phyloP scores from a whole-genome alignment of 2,888 invertebrate species.

The Sylvicola fuscatus region DNA sequence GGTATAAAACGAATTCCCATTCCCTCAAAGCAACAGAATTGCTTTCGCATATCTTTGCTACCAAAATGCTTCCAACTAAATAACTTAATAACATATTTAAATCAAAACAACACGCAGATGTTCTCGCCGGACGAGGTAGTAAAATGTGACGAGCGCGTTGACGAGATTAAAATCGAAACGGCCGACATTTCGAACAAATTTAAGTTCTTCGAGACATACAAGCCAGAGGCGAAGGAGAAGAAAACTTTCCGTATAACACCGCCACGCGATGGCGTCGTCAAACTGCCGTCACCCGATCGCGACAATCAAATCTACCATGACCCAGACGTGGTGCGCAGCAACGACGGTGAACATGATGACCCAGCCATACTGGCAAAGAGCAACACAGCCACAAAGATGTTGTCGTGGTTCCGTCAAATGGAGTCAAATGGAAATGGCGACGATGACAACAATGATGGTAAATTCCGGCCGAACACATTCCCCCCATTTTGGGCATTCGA shows the following conservation, averaged over 20 bases:
- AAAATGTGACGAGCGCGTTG: slow-evolving; percentile 46
- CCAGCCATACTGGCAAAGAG: slow-evolving; percentile 27
- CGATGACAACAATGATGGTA: no score
- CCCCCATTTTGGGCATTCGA: no score
- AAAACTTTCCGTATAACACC: slow-evolving; percentile 76
- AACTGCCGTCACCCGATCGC: slow-evolving; percentile 27
- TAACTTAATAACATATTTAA: no score
- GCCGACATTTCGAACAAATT: slow-evolving; percentile 70
- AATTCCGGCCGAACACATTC: no score
- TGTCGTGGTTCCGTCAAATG: slow-evolving; percentile 73
- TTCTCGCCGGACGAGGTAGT: slow-evolving; percentile 64
- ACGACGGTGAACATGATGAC: slow-evolving; percentile 31
- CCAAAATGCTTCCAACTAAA: no score
- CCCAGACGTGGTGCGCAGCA: slow-evolving; percentile 45
- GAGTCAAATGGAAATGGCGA: slow-evolving; percentile 35
- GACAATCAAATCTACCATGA: slow-evolving; percentile 54
- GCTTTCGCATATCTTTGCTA: slow-evolving; percentile 9
- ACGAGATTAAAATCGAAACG: slow-evolving; percentile 60
- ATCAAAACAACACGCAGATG: no score
- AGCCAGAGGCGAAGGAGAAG: slow-evolving; percentile 42
- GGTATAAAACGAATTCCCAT: not conserved
- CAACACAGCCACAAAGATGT: slow-evolving; percentile 70
- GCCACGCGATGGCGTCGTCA: slow-evolving; percentile 56
- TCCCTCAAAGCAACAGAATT: not conserved
- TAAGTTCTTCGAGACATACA: slow-evolving; percentile 80